phyloP scores from a whole-genome alignment of 2,888 invertebrate species.

The Drosophila affinis region DNA sequence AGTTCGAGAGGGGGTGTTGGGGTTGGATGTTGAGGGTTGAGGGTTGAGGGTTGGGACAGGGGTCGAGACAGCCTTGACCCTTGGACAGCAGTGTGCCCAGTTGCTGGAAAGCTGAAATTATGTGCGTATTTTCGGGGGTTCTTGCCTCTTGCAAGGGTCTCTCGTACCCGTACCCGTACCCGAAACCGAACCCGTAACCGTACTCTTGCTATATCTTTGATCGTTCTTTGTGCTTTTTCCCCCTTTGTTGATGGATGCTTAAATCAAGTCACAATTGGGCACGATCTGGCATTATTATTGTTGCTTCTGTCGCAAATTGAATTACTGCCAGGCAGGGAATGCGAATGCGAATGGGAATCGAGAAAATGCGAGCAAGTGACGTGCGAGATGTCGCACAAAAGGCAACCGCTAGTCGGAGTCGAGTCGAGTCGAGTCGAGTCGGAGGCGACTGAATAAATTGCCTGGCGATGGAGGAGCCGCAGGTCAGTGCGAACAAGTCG shows the following conservation, averaged over 20 bases:
- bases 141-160: not conserved
- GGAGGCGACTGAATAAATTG: conserved; percentile 34
- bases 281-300: conserved; percentile 33
- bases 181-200: no score
- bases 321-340: conserved; percentile 33
- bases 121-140: not conserved
- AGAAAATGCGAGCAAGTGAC: conserved; percentile 61
- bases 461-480: conserved; percentile 43
- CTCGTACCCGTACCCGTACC: not conserved
- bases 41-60: no score
- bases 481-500: conserved; percentile 49
- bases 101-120: not conserved
- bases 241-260: conserved; percentile 22
- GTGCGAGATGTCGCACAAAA: conserved; percentile 47
- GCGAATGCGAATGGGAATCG: conserved; percentile 30
- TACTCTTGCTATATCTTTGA: not conserved
- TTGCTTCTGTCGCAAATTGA: conserved; percentile 54
- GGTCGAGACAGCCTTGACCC: conserved; percentile 2
- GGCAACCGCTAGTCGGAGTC: conserved; percentile 22
- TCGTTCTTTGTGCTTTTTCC: not conserved
- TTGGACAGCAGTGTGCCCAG: not conserved
- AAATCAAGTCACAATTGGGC: conserved; percentile 46
- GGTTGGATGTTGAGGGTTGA: no score
- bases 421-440: no score
- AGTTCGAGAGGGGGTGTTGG: no score